Evolutionary conservation across 2,113 vertebrate species (phyloP), one percentile per base, ranked within the genome.

Genomic region (Tympanuchus pallidicinctus): DNA sequence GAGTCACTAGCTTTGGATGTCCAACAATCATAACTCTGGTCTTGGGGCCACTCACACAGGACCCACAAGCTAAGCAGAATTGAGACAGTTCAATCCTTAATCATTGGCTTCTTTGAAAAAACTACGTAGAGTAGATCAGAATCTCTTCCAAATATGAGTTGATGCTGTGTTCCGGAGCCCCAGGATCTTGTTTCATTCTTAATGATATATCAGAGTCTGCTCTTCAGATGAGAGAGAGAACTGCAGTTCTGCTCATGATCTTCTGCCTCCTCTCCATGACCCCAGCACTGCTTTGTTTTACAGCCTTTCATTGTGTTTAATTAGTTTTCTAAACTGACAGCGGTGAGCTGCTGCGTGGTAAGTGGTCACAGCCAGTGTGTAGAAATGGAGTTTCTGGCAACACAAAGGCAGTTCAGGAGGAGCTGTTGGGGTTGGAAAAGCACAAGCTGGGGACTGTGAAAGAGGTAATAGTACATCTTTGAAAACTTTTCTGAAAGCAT

Each of bases 301-400:
- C 85, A 82, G 56, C 50, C 54, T 89, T 42, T 91, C 69, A 40
- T 34, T 83, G 63, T 66, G 28, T 86, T 78, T 69, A 73, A 77
- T 92, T 48, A 42, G 25, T 7, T 75, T n/a, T 45, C 66, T 14
- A 45, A 69, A 1, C 5, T 45, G 25, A 47, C 61, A 69, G 34
- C 71, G 72, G 9, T 1, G 11, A 13, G 38, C 52, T 91, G 75
- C 10, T 40, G 11, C 12, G 1, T 11, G 17, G 36, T 21, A 43
- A 15, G 22, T 65, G 54, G 9, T 85, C 20, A 21, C 14, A 85
- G 59, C 3, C 65, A 34, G 19, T 28, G 32, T 24, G 38, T 54
- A 43, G 70, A 36, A n/a, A 25, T 74, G 77, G 22, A 6, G 32
- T 66, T 86, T 90, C 50, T 48, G 42, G 14, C 14, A 67, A 34